Conservation (phyloP, 2,888 invertebrate species). For the Acleris laterana region DNA sequence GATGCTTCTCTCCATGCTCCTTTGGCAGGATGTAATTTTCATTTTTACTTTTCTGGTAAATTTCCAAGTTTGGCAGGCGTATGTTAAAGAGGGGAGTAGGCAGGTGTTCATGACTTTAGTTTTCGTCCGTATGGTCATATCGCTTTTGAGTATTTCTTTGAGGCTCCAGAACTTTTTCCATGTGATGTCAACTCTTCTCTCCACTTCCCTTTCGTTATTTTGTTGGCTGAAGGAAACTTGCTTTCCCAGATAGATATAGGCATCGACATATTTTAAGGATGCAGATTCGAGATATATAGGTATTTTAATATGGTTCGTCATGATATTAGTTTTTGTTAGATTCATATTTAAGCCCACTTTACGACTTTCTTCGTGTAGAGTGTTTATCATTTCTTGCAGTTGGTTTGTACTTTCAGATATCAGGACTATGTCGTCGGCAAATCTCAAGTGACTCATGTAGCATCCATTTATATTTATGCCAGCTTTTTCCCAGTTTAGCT, state of each 20-base stretch:
- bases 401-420: background rate
- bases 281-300: conserved; percentile 24
- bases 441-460: background rate
- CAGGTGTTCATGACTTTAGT: conserved; percentile 31
- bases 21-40: conserved; percentile 37
- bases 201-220: conserved; percentile 21
- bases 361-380: conserved; percentile 35
- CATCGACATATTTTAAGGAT: conserved; percentile 37
- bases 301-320: conserved; percentile 2
- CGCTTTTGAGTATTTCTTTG: conserved; percentile 37
- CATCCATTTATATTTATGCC: background rate
- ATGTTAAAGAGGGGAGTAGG: conserved; percentile 33
- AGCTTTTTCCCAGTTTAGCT: background rate
- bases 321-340: background rate
- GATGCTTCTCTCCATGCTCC: conserved; percentile 39
- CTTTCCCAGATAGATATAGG: conserved; percentile 40
- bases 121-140: conserved; percentile 24
- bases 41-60: conserved; percentile 21
- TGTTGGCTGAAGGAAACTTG: conserved; percentile 34
- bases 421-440: conserved; percentile 1
- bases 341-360: conserved; percentile 41
- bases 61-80: conserved; percentile 32
- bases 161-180: conserved; percentile 36
- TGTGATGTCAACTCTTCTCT: conserved; percentile 23
- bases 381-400: conserved; percentile 30